These are phyloP conservation scores for Coreoperca whiteheadi DNA, from an alignment of 2,113 vertebrate species.

Conservation along the genomic window DNA sequence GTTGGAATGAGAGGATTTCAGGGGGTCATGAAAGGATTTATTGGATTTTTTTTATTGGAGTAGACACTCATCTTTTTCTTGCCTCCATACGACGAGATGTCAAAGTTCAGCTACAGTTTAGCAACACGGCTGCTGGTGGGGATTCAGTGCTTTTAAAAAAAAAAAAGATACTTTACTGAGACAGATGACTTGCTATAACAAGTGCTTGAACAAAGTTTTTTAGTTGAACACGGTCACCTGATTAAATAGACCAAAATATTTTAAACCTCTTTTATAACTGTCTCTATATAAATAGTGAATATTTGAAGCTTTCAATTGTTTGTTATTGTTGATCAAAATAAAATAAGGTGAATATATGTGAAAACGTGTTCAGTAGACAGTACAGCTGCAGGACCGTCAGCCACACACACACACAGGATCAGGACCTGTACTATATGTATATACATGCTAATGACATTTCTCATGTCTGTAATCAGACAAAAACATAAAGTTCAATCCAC, in stretches of 20 bases:
- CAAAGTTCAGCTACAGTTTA: background rate
- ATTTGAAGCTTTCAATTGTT: background rate
- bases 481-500: background rate
- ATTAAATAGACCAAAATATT: too few species aligned
- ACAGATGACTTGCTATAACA: background rate
- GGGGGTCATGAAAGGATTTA: constrained; percentile 1
- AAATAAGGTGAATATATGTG: background rate
- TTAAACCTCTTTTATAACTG: background rate
- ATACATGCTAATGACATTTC: background rate
- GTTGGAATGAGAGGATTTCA: constrained; percentile 1
- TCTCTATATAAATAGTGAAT: background rate
- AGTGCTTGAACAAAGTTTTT: background rate
- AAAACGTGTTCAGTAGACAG: too few species aligned
- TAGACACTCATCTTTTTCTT: background rate
- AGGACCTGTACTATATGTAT: background rate
- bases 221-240: background rate
- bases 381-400: background rate
- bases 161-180: background rate
- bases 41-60: background rate
- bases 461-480: background rate
- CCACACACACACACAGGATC: background rate
- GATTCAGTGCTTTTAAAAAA: background rate
- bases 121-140: background rate
- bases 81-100: background rate
- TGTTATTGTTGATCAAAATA: background rate